A percentile compares a stretch with the other conserved stretches of the same genome.
phyloP scores from a whole-genome alignment of 30 jellyfish, hydroid and myxozoan genomes.

The Nemopilema nomurai region DNA sequence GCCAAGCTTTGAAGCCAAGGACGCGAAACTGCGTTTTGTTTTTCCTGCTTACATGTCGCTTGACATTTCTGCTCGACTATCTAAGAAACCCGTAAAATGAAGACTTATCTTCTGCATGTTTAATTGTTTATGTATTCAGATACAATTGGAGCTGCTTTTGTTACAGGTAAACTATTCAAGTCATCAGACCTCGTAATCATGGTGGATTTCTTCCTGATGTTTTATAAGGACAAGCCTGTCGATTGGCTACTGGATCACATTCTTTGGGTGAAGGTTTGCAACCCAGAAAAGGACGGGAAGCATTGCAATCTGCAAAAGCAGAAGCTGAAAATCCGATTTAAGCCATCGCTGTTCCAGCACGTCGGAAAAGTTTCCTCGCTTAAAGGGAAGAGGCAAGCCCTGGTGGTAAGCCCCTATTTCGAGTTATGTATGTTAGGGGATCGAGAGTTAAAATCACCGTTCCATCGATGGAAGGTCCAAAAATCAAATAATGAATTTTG shows the following conservation, averaged over 20 bases:
- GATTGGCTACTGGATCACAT: constrained; percentile 96
- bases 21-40: too few species aligned
- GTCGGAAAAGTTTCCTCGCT: constrained; percentile 91
- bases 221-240: constrained; percentile 89
- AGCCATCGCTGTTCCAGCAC: constrained; percentile 94
- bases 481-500: too few species aligned
- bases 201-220: constrained; percentile 82
- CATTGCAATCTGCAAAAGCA: constrained; percentile 76
- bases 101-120: too few species aligned
- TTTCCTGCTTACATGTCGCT: too few species aligned
- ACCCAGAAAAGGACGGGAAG: constrained; percentile 88
- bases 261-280: constrained; percentile 87
- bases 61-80: too few species aligned
- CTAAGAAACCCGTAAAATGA: too few species aligned
- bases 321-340: constrained; percentile 74
- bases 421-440: not conserved
- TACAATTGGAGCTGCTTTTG: too few species aligned
- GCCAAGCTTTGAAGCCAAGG: too few species aligned
- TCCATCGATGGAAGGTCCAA: too few species aligned
- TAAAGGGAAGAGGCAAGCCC: constrained; percentile 85
- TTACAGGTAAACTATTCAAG: constrained; percentile 80
- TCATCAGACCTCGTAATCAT: constrained; percentile 62
- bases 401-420: constrained; percentile 52
- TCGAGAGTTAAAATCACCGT: too few species aligned
- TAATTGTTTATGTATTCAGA: too few species aligned